Evolutionary conservation across 2,113 vertebrate genomes (phyloP), one percentile per base, ranked within the genome.

Genomic region (Phylloscopus trochiloides): DNA sequence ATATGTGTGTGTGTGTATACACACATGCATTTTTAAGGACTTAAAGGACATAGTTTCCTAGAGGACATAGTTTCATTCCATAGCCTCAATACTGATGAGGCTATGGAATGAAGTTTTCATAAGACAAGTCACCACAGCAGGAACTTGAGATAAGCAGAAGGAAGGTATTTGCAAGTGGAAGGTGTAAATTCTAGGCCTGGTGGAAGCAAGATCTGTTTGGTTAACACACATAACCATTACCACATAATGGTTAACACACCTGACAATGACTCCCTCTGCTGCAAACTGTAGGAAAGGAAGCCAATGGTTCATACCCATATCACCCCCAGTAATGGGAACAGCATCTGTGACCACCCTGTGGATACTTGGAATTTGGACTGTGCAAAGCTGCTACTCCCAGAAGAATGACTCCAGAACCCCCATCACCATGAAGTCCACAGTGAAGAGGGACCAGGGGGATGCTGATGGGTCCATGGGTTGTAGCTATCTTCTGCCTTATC

Each of bases 281-380:
- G 20, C 9, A 71, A 63, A 22, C 31, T 3, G 2, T 7, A 31
- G 58, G 50, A 79, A 79, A 34, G 34, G 17, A 88, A 36, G 9
- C 12, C 12, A 63, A 25, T 38, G 25, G 24, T 16, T 70, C 10
- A 58, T 22, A 20, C 5, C 5, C 5, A 7, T 38, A 36, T 8
- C 52, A 59, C 13, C 4, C 9, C 10, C n/a, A 45, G 15, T 21
- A 32, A n/a, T 10, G 19, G 28, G 22, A 66, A 25, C 15, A 28
- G 15, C 15, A 38, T 12, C 32, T 45, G 24, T 0, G 0, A n/a
- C 22, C 6, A 14, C 15, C 7, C 28, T n/a, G 17, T 15, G 24
- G 19, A 12, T 40, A 21, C 4, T 2, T 29, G 16, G 16, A 52
- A 58, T 38, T 47, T 34, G 29, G 29, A 34, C 6, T 6, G 6